Evolutionary conservation across 2,113 vertebrate genomes (phyloP), one percentile per base, ranked within the genome.

Genomic region (Megaptera novaeangliae): DNA sequence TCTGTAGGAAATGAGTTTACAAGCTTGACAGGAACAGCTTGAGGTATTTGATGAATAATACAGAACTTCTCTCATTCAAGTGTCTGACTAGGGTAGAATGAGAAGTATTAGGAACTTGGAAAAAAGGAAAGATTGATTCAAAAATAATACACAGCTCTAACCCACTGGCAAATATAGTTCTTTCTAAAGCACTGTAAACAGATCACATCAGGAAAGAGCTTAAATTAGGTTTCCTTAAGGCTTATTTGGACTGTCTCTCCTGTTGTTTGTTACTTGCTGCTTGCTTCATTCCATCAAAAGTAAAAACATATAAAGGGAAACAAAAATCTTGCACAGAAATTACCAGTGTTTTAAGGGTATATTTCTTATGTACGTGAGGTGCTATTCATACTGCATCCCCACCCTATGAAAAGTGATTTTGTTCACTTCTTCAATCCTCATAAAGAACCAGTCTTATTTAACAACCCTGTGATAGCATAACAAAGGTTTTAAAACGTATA

Each of bases 11-110:
- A 97, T 88, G 93, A 97, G 31, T 44, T 93, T 88, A 97, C 63
- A 98, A 98, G 93, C 49, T 63, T 97, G 91, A 87, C 84, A 98
- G 46, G 27, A 98, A 95, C 27, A 96, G 88, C 97, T 97, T 97
- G 96, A 98, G 95, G 95, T 98, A 94, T 96, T 91, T 98, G 61
- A 98, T 97, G 95, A 98, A 97, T 90, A 96, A 71, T 82, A 96
- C 77, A 98, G 94, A 97, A 44, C 3, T 94, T 97, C 69, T 13
- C 87, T 52, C 77, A 94, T 95, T 97, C 88, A 97, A 95, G 72
- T 95, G 41, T 95, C 91, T 97, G 82, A 97, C 84, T 97, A 52
- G 20, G 21, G 12, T 85, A 97, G 96, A 97, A 97, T 97, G 25
- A 94, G 85, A 98, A 97, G 59, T 98, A 96, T 98, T 98, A 97